Evolutionary conservation across 2,797 vertebrate genomes (phyloP).

Genomic region (Xerus rutilus): DNA sequence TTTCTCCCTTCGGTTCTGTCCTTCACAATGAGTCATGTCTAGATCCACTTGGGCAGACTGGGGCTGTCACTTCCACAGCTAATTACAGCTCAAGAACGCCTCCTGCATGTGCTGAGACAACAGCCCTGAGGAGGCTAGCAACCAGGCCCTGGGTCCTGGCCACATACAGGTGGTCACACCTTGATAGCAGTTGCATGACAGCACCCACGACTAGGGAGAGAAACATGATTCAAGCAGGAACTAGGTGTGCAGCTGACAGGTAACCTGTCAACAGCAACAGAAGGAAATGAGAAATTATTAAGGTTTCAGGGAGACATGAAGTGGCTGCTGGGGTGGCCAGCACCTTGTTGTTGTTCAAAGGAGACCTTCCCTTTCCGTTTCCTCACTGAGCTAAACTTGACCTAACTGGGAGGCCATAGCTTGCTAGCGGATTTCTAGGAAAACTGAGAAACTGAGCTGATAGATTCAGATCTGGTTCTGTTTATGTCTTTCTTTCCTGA

Average conservation of each 20-base stretch:
- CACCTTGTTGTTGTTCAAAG: not conserved
- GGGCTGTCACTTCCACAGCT: not conserved
- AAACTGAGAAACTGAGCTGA: not conserved
- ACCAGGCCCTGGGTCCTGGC: not conserved
- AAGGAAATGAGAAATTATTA: not conserved
- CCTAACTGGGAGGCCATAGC: not conserved
- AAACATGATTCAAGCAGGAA: not conserved
- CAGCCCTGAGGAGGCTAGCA: not conserved
- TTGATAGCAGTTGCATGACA: not conserved
- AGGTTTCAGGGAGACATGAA: not conserved
- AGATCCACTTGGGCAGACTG: not conserved
- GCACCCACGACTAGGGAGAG: not conserved
- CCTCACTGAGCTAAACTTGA: not conserved
- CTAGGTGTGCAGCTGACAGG: not conserved
- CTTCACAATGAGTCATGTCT: constrained; percentile 62
- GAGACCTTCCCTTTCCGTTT: not conserved
- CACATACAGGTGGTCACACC: not conserved
- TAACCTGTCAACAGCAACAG: not conserved
- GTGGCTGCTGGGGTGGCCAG: not conserved
- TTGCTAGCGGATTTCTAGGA: not conserved
- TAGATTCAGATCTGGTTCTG: not conserved
- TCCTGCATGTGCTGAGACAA: not conserved
- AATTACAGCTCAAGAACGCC: not conserved
- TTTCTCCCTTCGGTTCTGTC: not conserved
- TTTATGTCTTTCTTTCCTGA: not conserved